phyloP scores from a whole-genome alignment of 2,888 invertebrate genomes.

The Brenthis hecate region DNA sequence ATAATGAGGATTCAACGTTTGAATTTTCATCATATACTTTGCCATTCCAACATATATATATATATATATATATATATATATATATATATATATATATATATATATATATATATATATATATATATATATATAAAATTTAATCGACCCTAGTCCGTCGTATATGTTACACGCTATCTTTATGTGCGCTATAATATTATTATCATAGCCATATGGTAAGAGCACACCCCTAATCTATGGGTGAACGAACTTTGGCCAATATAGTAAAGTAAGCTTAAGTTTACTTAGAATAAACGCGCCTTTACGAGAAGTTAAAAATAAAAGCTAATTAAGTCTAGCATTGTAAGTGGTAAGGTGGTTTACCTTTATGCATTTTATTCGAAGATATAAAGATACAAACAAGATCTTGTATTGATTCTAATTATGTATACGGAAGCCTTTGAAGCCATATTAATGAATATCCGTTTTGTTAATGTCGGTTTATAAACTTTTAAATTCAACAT shows the following conservation, averaged over 20 bases:
- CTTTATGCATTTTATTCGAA: constrained; percentile 20
- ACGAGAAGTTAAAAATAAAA: constrained; percentile 3
- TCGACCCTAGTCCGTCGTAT: not conserved
- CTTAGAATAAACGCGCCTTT: not conserved
- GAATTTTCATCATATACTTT: too few relatives aligned
- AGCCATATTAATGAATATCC: not conserved
- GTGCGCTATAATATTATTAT: not conserved
- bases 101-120: too few relatives aligned
- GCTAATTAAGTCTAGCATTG: constrained; percentile 3
- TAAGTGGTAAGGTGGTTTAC: constrained; percentile 17
- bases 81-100: too few relatives aligned
- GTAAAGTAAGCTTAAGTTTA: not conserved
- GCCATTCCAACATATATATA: too few relatives aligned
- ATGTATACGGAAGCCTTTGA: constrained; percentile 4
- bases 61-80: too few relatives aligned
- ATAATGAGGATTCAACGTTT: too few relatives aligned
- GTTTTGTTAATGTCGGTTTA: not conserved
- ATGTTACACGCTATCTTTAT: constrained; percentile 3
- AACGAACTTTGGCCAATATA: constrained; percentile 4
- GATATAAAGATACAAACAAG: constrained; percentile 11
- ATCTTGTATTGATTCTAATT: constrained; percentile 3
- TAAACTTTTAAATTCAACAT: too few relatives aligned
- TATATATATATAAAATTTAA: not conserved
- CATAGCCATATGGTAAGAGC: constrained; percentile 4
- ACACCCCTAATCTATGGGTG: constrained; percentile 5